Percentiles rank a stretch among this genome's conserved stretches.
phyloP scores from a whole-genome alignment of 53 echinoderm and acorn worm genomes.

The Holothuria leucospilota region DNA sequence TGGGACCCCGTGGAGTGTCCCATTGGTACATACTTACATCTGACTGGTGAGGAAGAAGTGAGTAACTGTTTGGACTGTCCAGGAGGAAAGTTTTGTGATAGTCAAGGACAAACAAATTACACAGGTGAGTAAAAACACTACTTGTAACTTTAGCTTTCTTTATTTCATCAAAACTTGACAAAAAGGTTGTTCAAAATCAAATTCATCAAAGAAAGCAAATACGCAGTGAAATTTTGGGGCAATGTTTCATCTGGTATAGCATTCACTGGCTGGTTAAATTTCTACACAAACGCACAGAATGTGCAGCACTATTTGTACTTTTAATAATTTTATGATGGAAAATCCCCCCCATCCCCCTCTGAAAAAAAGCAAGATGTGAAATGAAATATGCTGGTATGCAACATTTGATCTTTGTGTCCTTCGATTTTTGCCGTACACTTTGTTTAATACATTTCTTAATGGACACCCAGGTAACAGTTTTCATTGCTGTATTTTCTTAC shows the following conservation, averaged over 20 bases:
- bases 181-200: too few relatives aligned
- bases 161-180: background rate
- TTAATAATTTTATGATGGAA: too few relatives aligned
- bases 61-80: constrained; percentile 83
- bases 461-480: background rate
- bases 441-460: background rate
- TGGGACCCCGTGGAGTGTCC: constrained; percentile 78
- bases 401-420: too few relatives aligned
- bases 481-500: background rate
- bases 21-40: constrained; percentile 81
- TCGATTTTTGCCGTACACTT: background rate
- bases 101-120: constrained; percentile 85
- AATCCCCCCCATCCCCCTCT: too few relatives aligned
- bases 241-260: too few relatives aligned
- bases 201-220: too few relatives aligned
- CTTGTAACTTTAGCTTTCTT: background rate
- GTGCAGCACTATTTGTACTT: too few relatives aligned
- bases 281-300: too few relatives aligned
- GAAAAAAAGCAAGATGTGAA: too few relatives aligned
- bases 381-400: too few relatives aligned
- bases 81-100: constrained; percentile 86
- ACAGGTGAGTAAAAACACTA: constrained; percentile 68
- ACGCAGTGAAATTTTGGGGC: too few relatives aligned
- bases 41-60: constrained; percentile 67
- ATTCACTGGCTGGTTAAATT: too few relatives aligned